Evolutionary conservation across 1,140 invertebrate species (phyloP).

Genomic region (Bombus turneri): DNA sequence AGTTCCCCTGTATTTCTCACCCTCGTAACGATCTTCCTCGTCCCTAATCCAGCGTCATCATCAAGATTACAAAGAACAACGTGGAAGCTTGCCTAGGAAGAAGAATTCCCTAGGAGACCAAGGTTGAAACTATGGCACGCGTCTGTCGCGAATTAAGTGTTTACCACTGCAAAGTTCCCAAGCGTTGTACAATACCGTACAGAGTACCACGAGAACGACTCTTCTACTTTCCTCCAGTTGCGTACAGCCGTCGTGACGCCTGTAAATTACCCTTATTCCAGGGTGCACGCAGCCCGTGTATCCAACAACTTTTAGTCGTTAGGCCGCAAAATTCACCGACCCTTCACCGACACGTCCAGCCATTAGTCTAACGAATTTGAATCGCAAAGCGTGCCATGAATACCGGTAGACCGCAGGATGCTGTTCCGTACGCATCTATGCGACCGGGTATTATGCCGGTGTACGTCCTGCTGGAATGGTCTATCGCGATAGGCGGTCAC

Average conservation of each 20-base stretch:
- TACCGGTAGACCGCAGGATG: constrained; percentile 28
- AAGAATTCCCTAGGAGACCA: not conserved
- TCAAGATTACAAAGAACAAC: not conserved
- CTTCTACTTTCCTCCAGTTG: not conserved
- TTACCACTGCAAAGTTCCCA: constrained; percentile 17
- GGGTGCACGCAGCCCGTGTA: not conserved
- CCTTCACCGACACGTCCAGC: constrained; percentile 35
- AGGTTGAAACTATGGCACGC: not conserved
- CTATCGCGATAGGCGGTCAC: constrained; percentile 26
- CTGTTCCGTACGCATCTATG: not conserved
- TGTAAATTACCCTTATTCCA: constrained; percentile 37
- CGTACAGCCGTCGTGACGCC: too few species aligned
- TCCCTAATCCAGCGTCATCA: not conserved
- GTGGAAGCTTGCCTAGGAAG: too few species aligned
- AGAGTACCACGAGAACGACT: constrained; percentile 7
- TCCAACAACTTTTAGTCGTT: constrained; percentile 45
- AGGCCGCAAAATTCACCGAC: constrained; percentile 38
- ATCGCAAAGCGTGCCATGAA: constrained; percentile 55
- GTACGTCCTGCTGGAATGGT: constrained; percentile 16
- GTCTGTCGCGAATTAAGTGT: constrained; percentile 8
- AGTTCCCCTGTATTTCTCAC: not conserved
- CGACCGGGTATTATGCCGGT: constrained; percentile 13
- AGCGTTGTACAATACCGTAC: not conserved
- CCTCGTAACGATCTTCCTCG: not conserved
- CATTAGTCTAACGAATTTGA: constrained; percentile 58